A percentile compares a stretch with the other conserved stretches of the same genome.
phyloP scores from a whole-genome alignment of 2,113 vertebrate genomes.

The Myrmecobius fasciatus region DNA sequence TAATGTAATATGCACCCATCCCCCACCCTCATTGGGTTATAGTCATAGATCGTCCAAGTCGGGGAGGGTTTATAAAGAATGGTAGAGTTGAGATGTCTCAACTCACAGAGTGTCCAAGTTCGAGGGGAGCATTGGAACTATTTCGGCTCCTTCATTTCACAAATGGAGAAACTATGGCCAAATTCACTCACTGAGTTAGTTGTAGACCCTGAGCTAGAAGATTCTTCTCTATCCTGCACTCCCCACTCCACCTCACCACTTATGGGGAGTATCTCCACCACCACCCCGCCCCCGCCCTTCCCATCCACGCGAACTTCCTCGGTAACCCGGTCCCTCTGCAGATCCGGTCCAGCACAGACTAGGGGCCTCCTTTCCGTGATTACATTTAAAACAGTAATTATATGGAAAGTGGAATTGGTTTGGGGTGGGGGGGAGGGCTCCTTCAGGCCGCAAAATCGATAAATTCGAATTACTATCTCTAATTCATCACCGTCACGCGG shows the following conservation, averaged over 20 bases:
- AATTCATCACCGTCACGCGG: conserved; percentile 92
- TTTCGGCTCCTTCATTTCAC: background rate
- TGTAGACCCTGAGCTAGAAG: background rate
- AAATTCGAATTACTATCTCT: conserved; percentile 94
- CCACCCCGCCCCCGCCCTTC: background rate
- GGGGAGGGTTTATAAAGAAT: background rate
- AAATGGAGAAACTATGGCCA: background rate
- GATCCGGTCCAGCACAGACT: background rate
- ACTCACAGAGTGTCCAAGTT: background rate
- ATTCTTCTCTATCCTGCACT: background rate
- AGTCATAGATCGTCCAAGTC: background rate
- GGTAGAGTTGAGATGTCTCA: background rate
- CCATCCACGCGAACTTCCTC: background rate
- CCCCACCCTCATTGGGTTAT: background rate
- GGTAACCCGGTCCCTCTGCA: background rate
- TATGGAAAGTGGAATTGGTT: conserved; percentile 77
- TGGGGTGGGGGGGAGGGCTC: conserved; percentile 78
- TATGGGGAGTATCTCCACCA: too few relatives aligned
- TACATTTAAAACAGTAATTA: conserved; percentile 87
- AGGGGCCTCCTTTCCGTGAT: conserved; percentile 79
- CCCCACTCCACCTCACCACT: too few relatives aligned
- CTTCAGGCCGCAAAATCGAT: conserved; percentile 90
- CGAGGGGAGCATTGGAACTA: background rate
- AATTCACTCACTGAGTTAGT: background rate
- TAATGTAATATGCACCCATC: background rate